Evolutionary conservation across 2,113 vertebrate species (phyloP), one percentile per base, ranked within the genome.

Genomic region (Ammodytes dubius): DNA sequence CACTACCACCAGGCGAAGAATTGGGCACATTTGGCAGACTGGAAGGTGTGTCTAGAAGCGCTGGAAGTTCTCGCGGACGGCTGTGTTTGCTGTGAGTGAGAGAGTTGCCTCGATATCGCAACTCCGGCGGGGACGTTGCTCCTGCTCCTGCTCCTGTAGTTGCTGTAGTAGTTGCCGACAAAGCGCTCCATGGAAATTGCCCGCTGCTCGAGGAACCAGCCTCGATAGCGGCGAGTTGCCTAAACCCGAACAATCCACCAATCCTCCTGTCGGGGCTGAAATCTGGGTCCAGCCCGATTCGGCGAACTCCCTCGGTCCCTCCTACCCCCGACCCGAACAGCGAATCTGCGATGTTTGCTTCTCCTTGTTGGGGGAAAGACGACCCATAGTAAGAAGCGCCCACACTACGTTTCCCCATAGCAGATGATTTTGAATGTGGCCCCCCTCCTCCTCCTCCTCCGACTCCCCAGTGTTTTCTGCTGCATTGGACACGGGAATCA

Each of bases 321-420:
- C 96, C 85, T 52, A 93, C 94, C 70, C 96, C 90, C 77, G 94
- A 93, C 63, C 96, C 96, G 58, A 98, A 96, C 52, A 98, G 93
- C 82, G 97, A 96, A 46, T 97, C 97, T 2, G 96, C 97, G 56
- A 94, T 96, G 88, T 97, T 97, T 67, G 93, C 87, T 84, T 92
- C 95, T 75, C 95, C 86, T 81, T 96, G 96, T 81, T 96, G 96
- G 0, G 97, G 94, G 68, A 96, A 96, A 53, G 96, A 96, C 14
- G 97, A 96, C 49, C 95, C 95, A 1, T 97, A 91, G 74, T 96
- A 96, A 4, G 96, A 96, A 4, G 96, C 95, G 49, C 95, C 96
- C 69, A 97, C 93, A 68, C 96, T 98, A 72, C 95, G 96, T 70
- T 98, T 98, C 27, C 96, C 96, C 88, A 97, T 96, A n/a, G 93